These are phyloP conservation scores for Bradypodion pumilum DNA, from an alignment of 2,797 vertebrate species.

Conservation along the genomic window DNA sequence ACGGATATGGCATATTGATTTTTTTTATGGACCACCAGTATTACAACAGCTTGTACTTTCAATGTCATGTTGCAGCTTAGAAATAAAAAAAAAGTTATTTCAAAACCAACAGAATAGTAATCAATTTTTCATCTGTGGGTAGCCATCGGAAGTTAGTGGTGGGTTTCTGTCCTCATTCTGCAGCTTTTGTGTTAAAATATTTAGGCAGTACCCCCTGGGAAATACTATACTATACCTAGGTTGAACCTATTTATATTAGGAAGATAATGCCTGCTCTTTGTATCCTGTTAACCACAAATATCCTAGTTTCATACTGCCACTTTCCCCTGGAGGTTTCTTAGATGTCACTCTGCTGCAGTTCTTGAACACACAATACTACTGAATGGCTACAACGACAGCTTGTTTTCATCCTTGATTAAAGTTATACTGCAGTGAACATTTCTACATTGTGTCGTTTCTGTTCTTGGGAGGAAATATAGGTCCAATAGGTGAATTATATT, in stretches of 20 bases:
- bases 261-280: slow-evolving; percentile 66
- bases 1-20: slow-evolving; percentile 41
- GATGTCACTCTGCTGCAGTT: slow-evolving; percentile 46
- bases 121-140: slow-evolving; percentile 62
- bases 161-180: slow-evolving; percentile 57
- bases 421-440: slow-evolving; percentile 39
- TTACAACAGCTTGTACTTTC: slow-evolving; percentile 52
- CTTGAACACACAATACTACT: slow-evolving; percentile 53
- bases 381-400: slow-evolving; percentile 26
- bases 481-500: slow-evolving; percentile 41
- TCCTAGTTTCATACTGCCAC: slow-evolving; percentile 49
- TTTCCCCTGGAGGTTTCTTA: slow-evolving; percentile 48
- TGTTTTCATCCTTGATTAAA: slow-evolving; percentile 63
- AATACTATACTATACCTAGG: slow-evolving; percentile 52
- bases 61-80: slow-evolving; percentile 47
- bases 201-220: slow-evolving; percentile 54
- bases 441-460: slow-evolving; percentile 27
- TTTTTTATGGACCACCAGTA: slow-evolving; percentile 44
- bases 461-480: slow-evolving; percentile 34
- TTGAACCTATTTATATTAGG: slow-evolving; percentile 69
- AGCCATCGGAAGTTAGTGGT: slow-evolving; percentile 51
- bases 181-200: slow-evolving; percentile 67
- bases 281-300: slow-evolving; percentile 63
- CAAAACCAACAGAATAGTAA: slow-evolving; percentile 66
- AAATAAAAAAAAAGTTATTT: slow-evolving; percentile 60